Evolutionary conservation across 2,113 vertebrate genomes (phyloP).

Genomic region (Petrocephalus zakoni): DNA sequence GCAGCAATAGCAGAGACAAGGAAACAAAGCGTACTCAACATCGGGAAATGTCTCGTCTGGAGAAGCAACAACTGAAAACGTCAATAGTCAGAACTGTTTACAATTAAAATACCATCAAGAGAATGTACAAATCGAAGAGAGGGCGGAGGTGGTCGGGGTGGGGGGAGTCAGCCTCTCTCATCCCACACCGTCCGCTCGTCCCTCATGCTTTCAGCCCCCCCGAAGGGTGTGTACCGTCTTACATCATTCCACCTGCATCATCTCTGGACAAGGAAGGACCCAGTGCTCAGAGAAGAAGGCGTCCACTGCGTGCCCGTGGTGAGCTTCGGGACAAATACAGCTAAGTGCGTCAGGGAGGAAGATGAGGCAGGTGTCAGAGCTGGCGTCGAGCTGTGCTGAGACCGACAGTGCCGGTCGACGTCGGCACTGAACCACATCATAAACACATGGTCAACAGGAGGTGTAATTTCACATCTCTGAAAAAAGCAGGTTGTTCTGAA

Average conservation of each 20-base stretch:
- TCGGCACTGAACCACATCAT: conserved; percentile 23
- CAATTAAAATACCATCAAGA: conserved; percentile 27
- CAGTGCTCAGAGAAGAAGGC: conserved; percentile 11
- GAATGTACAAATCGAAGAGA: conserved; percentile 26
- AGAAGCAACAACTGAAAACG: conserved; percentile 45
- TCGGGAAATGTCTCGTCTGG: conserved; percentile 68
- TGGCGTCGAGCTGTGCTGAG: conserved; percentile 12
- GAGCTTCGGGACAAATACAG: background rate
- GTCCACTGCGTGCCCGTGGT: conserved; percentile 21
- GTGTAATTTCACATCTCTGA: background rate
- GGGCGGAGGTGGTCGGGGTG: conserved; percentile 12
- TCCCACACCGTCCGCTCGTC: conserved; percentile 10
- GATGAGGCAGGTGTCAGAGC: background rate
- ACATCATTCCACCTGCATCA: conserved; percentile 27
- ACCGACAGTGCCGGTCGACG: conserved; percentile 35
- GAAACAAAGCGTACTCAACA: conserved; percentile 62
- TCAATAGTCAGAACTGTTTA: conserved; percentile 38
- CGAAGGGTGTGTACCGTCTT: conserved; percentile 23
- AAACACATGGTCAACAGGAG: background rate
- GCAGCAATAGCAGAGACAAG: conserved; percentile 49
- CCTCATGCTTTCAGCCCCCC: conserved; percentile 35
- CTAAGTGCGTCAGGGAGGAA: background rate
- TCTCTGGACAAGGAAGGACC: conserved; percentile 21
- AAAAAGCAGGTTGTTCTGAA: background rate
- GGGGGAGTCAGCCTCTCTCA: conserved; percentile 35